phyloP scores from a whole-genome alignment of 2,888 invertebrate genomes.

The Acanthoscelides obtectus region DNA sequence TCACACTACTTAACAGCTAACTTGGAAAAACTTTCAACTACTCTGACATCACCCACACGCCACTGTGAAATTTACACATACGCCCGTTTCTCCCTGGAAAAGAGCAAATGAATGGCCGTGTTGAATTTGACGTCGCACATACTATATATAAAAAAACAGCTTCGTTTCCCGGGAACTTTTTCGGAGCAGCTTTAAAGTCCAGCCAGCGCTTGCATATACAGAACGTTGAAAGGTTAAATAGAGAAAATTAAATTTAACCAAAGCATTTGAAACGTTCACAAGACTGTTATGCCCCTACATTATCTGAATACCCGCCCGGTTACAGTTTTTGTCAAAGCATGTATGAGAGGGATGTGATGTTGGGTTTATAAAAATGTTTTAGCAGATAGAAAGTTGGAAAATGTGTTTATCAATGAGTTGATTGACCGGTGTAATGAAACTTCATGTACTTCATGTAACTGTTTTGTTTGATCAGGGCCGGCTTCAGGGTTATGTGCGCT shows the following conservation, averaged over 20 bases:
- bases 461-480: too few species aligned
- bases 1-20: too few species aligned
- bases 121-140: not conserved
- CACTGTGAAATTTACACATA: not conserved
- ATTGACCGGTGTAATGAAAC: too few species aligned
- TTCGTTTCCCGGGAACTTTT: not conserved
- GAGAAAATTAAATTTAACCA: not conserved
- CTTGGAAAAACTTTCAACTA: too few species aligned
- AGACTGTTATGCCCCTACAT: not conserved
- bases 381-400: not conserved
- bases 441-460: too few species aligned
- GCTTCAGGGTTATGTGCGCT: too few species aligned
- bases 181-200: not conserved
- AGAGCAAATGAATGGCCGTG: not conserved
- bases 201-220: not conserved
- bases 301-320: not conserved
- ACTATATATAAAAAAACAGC: not conserved
- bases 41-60: not conserved
- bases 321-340: not conserved
- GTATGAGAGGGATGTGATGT: not conserved
- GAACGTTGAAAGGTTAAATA: not conserved
- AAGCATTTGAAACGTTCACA: not conserved
- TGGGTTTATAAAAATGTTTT: not conserved
- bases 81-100: not conserved
- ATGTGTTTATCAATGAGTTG: not conserved